Evolutionary conservation across 1,140 invertebrate genomes (phyloP).

Genomic region (Dendroctonus valens): DNA sequence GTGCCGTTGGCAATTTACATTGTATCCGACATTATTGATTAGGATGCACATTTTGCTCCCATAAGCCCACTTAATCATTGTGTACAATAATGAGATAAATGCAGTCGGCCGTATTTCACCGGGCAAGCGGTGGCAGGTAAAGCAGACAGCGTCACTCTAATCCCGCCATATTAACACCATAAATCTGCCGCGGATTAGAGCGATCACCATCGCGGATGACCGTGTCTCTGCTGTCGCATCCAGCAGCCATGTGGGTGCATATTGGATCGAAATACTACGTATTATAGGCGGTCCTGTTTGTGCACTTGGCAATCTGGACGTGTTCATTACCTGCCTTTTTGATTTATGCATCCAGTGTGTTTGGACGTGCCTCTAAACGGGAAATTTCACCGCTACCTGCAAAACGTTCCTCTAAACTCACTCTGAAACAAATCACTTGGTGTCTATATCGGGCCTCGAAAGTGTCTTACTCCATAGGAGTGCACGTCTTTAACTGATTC

Average conservation of each 20-base stretch:
- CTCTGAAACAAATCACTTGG: no score
- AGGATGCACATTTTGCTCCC: constrained; percentile 2
- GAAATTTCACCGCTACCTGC: no score
- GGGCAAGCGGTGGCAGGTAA: constrained; percentile 21
- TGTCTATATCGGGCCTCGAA: no score
- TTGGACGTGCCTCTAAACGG: no score
- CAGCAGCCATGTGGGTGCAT: constrained; percentile 3
- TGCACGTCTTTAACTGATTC: no score
- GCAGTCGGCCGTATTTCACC: constrained; percentile 23
- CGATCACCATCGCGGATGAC: constrained; percentile 44
- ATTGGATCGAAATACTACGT: constrained; percentile 8
- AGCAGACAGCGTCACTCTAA: constrained; percentile 31
- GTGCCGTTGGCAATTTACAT: no score
- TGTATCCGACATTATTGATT: no score
- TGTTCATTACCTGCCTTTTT: constrained; percentile 23
- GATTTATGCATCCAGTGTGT: constrained; percentile 9
- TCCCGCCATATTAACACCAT: constrained; percentile 64
- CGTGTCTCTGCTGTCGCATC: constrained; percentile 29
- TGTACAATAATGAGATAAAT: constrained; percentile 36
- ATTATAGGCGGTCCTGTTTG: constrained; percentile 11
- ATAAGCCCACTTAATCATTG: constrained; percentile 24
- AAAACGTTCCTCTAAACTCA: no score
- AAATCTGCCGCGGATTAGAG: constrained; percentile 57
- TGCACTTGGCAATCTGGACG: constrained; percentile 16
- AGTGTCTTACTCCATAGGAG: no score